phyloP scores from a whole-genome alignment of 2,113 vertebrate genomes.

The Ceyx margarethae region DNA sequence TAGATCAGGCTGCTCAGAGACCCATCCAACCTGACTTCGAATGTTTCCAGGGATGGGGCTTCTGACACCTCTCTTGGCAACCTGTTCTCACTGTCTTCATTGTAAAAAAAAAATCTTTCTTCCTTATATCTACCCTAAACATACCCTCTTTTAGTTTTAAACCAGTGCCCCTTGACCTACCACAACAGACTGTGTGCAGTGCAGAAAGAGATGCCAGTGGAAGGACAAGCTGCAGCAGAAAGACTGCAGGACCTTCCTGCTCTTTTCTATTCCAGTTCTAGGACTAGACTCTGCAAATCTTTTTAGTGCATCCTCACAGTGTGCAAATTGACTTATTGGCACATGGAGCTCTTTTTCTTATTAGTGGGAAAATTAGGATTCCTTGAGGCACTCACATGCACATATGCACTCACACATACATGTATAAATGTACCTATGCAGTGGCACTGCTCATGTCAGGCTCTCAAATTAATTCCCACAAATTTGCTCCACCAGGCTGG shows the following conservation, averaged over 20 bases:
- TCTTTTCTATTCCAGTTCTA: neutral
- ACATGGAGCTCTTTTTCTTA: rapidly evolving
- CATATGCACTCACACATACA: neutral
- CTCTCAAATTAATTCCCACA: neutral
- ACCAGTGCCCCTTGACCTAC: neutral
- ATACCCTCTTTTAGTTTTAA: neutral
- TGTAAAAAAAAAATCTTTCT: neutral
- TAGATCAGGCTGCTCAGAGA: neutral
- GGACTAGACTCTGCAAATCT: neutral
- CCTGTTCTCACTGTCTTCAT: neutral
- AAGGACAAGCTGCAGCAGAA: neutral
- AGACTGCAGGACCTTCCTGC: neutral
- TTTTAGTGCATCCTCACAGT: neutral
- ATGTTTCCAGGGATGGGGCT: neutral
- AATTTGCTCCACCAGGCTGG: neutral
- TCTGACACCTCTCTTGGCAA: neutral
- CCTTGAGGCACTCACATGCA: neutral
- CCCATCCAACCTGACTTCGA: neutral
- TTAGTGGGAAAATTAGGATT: neutral
- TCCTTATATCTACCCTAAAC: neutral
- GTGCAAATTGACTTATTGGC: rapidly evolving
- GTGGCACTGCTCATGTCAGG: neutral
- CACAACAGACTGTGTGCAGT: neutral
- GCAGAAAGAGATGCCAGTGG: neutral
- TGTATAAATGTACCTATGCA: neutral